A percentile compares a stretch with the other conserved stretches of the same genome.
These are phyloP conservation scores for Vulpes vulpes DNA, from an alignment of 2,113 vertebrate genomes.

Conservation along the genomic window DNA sequence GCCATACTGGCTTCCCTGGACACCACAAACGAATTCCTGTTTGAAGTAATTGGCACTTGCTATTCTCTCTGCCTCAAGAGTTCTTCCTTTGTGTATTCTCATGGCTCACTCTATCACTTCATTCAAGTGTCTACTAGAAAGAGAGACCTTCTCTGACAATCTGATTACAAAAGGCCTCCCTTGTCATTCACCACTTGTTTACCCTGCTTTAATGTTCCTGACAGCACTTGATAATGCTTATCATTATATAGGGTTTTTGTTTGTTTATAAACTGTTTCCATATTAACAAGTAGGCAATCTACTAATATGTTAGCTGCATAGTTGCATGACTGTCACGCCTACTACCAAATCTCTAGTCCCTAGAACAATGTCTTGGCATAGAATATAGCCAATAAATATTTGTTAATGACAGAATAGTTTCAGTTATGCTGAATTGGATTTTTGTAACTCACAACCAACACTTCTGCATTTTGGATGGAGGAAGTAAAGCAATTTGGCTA, in stretches of 20 bases:
- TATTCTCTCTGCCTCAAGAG: neutral
- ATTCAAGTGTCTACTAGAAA: neutral
- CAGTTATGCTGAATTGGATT: neutral
- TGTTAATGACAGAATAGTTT: conserved; percentile 1
- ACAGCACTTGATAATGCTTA: neutral
- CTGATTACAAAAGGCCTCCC: neutral
- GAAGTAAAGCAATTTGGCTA: neutral
- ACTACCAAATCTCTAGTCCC: neutral
- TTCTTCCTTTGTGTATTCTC: neutral
- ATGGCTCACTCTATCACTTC: neutral
- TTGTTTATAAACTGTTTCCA: neutral
- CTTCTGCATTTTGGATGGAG: neutral
- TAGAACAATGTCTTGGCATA: neutral
- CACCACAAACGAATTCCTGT: rapidly evolving
- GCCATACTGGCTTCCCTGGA: neutral
- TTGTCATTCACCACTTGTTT: neutral
- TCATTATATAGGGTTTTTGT: neutral
- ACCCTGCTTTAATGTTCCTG: neutral
- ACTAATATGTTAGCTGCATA: neutral
- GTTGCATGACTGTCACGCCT: neutral
- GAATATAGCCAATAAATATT: neutral
- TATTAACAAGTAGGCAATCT: neutral
- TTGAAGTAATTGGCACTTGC: neutral
- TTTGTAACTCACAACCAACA: neutral
- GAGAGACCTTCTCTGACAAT: neutral